Percentiles rank a stretch among this genome's conserved stretches.
Conservation (phyloP, 2,888 invertebrate species). For the Chloromyia formosa region DNA sequence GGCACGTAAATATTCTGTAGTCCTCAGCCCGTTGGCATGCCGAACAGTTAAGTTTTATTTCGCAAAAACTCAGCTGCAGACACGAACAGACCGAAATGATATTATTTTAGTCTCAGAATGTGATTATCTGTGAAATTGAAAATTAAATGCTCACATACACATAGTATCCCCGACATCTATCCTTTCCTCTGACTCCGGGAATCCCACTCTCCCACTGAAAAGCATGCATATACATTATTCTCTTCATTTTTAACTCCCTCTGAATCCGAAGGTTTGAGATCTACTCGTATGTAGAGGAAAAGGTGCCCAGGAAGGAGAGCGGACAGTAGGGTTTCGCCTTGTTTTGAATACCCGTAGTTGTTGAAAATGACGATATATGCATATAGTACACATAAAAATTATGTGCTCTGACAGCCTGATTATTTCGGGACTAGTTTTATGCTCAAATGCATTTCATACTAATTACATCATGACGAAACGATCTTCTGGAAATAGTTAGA, state of each 20-base stretch:
- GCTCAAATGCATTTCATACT: conserved; percentile 50
- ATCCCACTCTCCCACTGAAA: conserved; percentile 37
- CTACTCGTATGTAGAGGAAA: conserved; percentile 24
- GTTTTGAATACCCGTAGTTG: not conserved
- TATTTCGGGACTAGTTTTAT: conserved; percentile 48
- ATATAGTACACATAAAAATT: conserved; percentile 31
- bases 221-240: conserved; percentile 42
- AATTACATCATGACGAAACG: conserved; percentile 60
- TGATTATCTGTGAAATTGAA: conserved; percentile 50
- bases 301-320: not conserved
- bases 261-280: conserved; percentile 6
- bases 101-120: conserved; percentile 44
- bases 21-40: conserved; percentile 7
- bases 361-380: not conserved
- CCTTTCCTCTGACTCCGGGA: not conserved
- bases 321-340: not conserved
- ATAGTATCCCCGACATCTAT: conserved; percentile 22
- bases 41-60: conserved; percentile 39
- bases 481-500: conserved; percentile 18
- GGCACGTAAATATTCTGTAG: conserved; percentile 34
- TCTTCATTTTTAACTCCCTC: conserved; percentile 40
- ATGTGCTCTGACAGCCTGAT: conserved; percentile 43
- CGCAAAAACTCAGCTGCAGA: conserved; percentile 21
- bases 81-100: conserved; percentile 22
- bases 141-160: conserved; percentile 48